Conservation (phyloP, 2,797 vertebrate species). For the Chelon labrosus region DNA sequence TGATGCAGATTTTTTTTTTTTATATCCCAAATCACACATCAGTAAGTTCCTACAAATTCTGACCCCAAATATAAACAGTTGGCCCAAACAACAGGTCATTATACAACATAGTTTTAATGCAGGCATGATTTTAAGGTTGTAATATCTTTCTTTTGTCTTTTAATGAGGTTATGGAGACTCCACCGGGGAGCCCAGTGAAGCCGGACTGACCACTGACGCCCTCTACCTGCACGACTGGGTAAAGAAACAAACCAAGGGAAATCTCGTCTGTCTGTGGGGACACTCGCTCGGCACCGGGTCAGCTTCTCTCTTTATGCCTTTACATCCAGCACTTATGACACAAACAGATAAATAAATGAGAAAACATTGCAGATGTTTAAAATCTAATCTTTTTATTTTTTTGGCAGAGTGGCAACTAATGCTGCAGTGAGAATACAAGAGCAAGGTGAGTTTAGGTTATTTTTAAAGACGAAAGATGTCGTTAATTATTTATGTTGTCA, state of each 20-base stretch:
- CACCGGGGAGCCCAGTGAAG: slow-evolving; percentile 87
- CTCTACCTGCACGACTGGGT: slow-evolving; percentile 88
- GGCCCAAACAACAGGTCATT: too few relatives aligned
- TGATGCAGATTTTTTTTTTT: too few relatives aligned
- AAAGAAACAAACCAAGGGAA: slow-evolving; percentile 78
- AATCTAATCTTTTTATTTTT: not conserved
- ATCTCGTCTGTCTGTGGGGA: slow-evolving; percentile 88
- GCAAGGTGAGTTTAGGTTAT: slow-evolving; percentile 71
- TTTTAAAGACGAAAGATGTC: not conserved
- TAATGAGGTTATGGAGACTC: slow-evolving; percentile 90
- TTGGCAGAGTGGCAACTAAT: slow-evolving; percentile 87
- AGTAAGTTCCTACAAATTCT: too few relatives aligned
- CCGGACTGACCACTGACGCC: slow-evolving; percentile 86
- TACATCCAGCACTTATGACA: not conserved
- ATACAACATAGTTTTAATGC: too few relatives aligned
- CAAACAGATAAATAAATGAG: not conserved
- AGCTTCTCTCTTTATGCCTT: slow-evolving; percentile 53
- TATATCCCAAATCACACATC: too few relatives aligned
- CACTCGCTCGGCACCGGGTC: slow-evolving; percentile 91
- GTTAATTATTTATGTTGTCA: not conserved
- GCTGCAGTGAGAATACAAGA: slow-evolving; percentile 83
- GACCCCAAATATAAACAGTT: too few relatives aligned
- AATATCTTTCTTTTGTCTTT: not conserved
- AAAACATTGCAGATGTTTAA: not conserved
- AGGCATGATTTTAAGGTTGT: not conserved